Conservation (phyloP, 2,113 vertebrate genomes). For the Hystrix brachyura region DNA sequence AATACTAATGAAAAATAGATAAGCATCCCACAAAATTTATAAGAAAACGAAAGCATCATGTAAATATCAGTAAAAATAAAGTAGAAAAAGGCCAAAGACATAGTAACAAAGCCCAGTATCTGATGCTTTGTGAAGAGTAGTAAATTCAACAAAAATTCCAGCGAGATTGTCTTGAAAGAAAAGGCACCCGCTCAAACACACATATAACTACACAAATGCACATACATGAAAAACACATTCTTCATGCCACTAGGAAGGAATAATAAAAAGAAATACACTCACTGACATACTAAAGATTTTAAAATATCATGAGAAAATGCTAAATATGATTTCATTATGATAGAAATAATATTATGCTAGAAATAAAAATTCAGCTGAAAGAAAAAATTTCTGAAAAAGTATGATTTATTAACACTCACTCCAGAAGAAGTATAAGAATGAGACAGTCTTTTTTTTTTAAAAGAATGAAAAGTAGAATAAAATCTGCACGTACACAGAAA, state of each 20-base stretch:
- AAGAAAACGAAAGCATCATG: background rate
- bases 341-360: background rate
- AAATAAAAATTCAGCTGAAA: background rate
- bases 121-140: background rate
- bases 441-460: background rate
- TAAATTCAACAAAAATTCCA: background rate
- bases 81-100: background rate
- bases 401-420: background rate
- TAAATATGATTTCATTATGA: background rate
- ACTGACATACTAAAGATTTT: background rate
- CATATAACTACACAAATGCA: background rate
- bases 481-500: background rate
- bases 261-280: background rate
- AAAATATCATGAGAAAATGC: background rate
- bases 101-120: background rate
- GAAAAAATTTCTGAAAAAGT: background rate
- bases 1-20: background rate
- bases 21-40: background rate
- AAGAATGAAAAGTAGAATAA: background rate
- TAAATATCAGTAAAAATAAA: background rate
- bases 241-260: background rate
- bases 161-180: background rate
- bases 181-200: background rate
- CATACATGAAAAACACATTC: background rate
- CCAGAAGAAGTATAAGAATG: background rate